Evolutionary conservation across 2,888 invertebrate species (phyloP), one percentile per base, ranked within the genome.

Genomic region (Phytoseiulus persimilis): DNA sequence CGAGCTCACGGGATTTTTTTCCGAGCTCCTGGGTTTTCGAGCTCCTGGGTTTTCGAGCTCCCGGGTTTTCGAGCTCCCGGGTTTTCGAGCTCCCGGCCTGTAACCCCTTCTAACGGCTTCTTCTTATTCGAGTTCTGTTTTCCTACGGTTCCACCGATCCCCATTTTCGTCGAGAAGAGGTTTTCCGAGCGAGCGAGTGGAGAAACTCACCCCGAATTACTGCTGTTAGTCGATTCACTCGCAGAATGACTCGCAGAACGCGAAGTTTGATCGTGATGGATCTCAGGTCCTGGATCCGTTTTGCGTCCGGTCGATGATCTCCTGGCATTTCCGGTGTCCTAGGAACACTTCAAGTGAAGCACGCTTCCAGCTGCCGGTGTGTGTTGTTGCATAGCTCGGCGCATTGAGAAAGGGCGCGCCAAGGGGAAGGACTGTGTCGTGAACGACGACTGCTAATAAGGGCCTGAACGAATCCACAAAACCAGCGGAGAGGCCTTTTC

Each of bases 281-380:
- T 65, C 18, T 65, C 65, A 65, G 28, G 28, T 65, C 65, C 28
- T 65, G 65, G 28, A 65, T 14, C 18, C 18, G 14, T 93, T 95
- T 95, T 6, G 94, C 93, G 93, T 95, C 95, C 89, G 95, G 94
- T 92, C 95, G 95, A 92, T 95, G 95, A 92, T 95, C 95, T 91
- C 93, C 93, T 45, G 94, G 93, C 95, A 95, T 95, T 90, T 90
- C 90, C n/a, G 32, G 28, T 83, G 31, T 90, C 14, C n/a, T 31
- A 90, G 11, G 11, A 33, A 89, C 39, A 83, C 28, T 83, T n/a
- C 31, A 83, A 28, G 65, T 65, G 18, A 65, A 65, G 65, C 65
- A 65, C 65, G 65, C 65, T 3, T 65, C 18, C 65, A 65, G 11
- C 18, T 65, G 65, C 65, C 65, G 65, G 65, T 65, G 65, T 65